Percentiles rank a stretch among this genome's conserved stretches.
These are phyloP conservation scores for Oopsacas minuta DNA, from an alignment of 37 sponge, comb jelly and placozoan species.

Conservation along the genomic window DNA sequence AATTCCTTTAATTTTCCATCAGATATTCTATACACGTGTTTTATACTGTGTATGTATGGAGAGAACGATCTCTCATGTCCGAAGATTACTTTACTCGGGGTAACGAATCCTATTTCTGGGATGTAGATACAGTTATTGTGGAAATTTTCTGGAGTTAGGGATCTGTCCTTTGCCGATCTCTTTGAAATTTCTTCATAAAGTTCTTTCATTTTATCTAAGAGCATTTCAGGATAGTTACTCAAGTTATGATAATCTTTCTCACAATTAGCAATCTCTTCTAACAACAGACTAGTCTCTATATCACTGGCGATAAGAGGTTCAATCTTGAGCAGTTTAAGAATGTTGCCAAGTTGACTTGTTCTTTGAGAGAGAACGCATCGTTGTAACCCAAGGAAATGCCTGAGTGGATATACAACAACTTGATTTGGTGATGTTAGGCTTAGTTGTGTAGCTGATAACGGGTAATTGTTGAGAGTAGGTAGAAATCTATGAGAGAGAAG, in stretches of 20 bases:
- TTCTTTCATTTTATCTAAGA: background rate
- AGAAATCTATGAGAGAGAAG: background rate
- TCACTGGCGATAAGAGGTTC: background rate
- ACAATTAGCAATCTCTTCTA: background rate
- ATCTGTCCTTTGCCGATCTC: background rate
- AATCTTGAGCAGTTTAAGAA: background rate
- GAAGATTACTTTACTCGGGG: background rate
- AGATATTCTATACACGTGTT: background rate
- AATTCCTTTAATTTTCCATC: background rate
- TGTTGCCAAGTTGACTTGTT: background rate
- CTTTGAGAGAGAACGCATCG: background rate
- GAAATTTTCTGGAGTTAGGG: background rate
- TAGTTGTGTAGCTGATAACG: background rate
- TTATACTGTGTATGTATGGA: background rate
- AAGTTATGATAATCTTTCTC: background rate
- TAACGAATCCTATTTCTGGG: background rate
- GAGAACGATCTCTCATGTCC: background rate
- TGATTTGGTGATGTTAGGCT: background rate
- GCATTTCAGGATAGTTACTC: background rate
- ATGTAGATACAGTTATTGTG: background rate
- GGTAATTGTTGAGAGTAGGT: background rate
- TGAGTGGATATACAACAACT: background rate
- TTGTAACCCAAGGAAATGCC: background rate
- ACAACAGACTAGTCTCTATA: background rate
- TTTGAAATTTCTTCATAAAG: background rate